Conservation (phyloP, 2,113 vertebrate species). For the Neogobius melanostomus region DNA sequence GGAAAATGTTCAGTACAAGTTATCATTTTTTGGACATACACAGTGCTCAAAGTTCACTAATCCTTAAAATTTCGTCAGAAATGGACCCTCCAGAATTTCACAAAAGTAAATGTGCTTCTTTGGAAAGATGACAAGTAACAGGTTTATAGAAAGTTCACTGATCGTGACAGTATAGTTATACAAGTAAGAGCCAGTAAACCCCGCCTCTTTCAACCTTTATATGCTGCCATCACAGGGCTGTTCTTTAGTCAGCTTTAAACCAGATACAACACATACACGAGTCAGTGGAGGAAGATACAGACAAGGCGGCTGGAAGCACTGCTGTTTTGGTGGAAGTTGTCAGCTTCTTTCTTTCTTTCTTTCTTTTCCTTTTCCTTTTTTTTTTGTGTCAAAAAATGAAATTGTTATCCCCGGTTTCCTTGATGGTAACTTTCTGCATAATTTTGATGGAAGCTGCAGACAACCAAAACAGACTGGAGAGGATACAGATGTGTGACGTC, state of each 20-base stretch:
- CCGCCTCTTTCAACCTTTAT: not conserved
- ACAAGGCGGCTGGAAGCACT: not conserved
- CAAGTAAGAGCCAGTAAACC: too few relatives aligned
- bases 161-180: too few relatives aligned
- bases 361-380: too few relatives aligned
- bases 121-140: too few relatives aligned
- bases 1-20: too few relatives aligned
- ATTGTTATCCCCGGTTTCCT: conserved; percentile 20
- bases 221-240: not conserved
- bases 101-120: too few relatives aligned
- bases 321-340: not conserved
- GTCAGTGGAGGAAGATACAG: not conserved
- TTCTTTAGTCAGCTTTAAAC: not conserved
- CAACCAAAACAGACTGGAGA: conserved; percentile 42
- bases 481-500: conserved; percentile 53
- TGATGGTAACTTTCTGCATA: conserved; percentile 37
- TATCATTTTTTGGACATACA: too few relatives aligned
- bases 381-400: conserved; percentile 49
- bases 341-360: not conserved
- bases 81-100: too few relatives aligned
- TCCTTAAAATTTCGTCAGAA: too few relatives aligned
- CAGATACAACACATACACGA: not conserved
- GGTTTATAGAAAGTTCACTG: too few relatives aligned
- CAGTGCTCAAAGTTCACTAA: too few relatives aligned
- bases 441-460: conserved; percentile 37